phyloP scores from a whole-genome alignment of 2,797 vertebrate genomes.

The Acropternis orthonyx region DNA sequence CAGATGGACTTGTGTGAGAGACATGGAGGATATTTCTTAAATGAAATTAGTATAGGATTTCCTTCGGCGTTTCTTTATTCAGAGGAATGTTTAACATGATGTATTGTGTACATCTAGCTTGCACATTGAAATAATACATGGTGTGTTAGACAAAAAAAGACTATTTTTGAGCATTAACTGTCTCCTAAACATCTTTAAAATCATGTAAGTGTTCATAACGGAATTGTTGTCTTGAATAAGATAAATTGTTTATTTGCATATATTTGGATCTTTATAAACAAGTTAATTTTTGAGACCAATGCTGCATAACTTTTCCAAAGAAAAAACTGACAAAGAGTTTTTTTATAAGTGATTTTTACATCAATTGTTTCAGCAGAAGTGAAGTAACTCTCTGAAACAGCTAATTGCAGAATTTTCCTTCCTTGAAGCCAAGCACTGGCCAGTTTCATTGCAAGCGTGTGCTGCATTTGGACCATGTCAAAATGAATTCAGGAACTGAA shows the following conservation, averaged over 20 bases:
- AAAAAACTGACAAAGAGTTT: neutral
- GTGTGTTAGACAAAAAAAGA: neutral
- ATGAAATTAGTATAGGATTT: neutral
- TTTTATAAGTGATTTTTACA: neutral
- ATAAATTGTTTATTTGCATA: neutral
- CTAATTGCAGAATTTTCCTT: neutral
- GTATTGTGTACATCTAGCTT: neutral
- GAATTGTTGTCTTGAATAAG: neutral
- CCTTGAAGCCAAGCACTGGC: neutral
- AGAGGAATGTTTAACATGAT: neutral
- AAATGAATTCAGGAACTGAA: neutral
- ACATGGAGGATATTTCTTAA: neutral
- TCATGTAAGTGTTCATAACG: neutral
- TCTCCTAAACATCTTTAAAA: neutral
- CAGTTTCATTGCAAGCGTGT: neutral
- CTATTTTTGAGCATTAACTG: neutral
- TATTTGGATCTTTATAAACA: neutral
- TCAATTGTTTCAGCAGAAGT: neutral
- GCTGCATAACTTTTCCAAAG: neutral
- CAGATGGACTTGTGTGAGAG: neutral
- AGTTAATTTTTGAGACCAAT: neutral
- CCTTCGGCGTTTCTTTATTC: neutral
- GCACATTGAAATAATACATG: neutral
- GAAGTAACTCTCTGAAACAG: neutral
- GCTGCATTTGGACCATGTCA: neutral